phyloP scores from a whole-genome alignment of 2,888 invertebrate genomes.

The Andrena dorsata region DNA sequence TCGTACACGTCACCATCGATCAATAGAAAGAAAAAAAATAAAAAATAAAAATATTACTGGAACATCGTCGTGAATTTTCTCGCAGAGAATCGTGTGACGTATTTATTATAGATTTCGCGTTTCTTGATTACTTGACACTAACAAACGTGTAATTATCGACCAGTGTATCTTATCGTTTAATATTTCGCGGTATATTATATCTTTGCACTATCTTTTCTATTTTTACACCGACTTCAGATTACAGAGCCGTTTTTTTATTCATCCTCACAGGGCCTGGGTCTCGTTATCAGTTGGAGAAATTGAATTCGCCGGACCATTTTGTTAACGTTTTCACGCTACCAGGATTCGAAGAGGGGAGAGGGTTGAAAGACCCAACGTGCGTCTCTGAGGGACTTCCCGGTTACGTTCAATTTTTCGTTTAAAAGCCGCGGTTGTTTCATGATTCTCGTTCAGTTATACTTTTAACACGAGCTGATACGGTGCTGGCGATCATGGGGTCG shows the following conservation, averaged over 20 bases:
- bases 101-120: neutral
- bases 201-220: conserved; percentile 17
- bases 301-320: neutral
- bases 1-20: neutral
- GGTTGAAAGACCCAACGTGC: conserved; percentile 70
- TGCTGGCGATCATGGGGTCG: conserved; percentile 47
- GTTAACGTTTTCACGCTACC: conserved; percentile 18
- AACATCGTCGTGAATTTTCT: neutral
- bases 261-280: neutral
- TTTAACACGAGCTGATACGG: conserved; percentile 54
- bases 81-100: neutral
- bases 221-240: conserved; percentile 12
- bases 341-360: conserved; percentile 62
- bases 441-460: conserved; percentile 69
- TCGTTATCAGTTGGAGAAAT: neutral
- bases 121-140: neutral
- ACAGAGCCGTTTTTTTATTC: neutral
- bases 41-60: conserved; percentile 2
- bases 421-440: conserved; percentile 71
- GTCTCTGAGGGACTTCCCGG: conserved; percentile 75
- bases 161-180: conserved; percentile 39
- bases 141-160: conserved; percentile 17
- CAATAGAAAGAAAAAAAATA: neutral
- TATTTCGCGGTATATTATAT: neutral
- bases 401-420: conserved; percentile 73